These are phyloP conservation scores for Micronycteris hirsuta DNA, from an alignment of 2,113 vertebrate species.

Conservation along the genomic window DNA sequence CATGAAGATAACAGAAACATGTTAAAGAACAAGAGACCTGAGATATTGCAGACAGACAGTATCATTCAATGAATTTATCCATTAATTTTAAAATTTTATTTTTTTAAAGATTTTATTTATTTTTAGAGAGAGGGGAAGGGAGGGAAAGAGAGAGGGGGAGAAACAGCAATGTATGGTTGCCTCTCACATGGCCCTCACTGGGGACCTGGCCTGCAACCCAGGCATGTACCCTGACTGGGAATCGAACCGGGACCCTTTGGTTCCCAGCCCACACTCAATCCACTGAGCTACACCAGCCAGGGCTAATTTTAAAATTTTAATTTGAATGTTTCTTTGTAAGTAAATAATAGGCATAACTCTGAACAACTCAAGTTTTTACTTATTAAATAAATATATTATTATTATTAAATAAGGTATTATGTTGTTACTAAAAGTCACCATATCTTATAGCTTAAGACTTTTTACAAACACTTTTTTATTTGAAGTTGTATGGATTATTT, in stretches of 20 bases:
- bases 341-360: neutral
- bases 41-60: neutral
- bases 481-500: neutral
- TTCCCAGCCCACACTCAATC: no score
- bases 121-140: no score
- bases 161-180: no score
- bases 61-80: neutral
- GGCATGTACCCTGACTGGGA: no score
- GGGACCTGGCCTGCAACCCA: no score
- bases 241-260: no score
- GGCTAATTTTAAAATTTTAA: neutral
- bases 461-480: neutral
- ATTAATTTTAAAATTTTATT: neutral
- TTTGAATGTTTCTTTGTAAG: neutral
- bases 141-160: no score
- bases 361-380: neutral
- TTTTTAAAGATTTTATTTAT: no score
- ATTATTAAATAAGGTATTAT: neutral
- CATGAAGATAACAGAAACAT: neutral
- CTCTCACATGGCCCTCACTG: no score
- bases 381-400: neutral
- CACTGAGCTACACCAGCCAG: no score
- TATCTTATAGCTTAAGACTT: neutral
- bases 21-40: neutral
- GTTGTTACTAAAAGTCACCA: neutral